Conservation (phyloP, 2,797 vertebrate genomes). For the Sebastolobus altivelis region DNA sequence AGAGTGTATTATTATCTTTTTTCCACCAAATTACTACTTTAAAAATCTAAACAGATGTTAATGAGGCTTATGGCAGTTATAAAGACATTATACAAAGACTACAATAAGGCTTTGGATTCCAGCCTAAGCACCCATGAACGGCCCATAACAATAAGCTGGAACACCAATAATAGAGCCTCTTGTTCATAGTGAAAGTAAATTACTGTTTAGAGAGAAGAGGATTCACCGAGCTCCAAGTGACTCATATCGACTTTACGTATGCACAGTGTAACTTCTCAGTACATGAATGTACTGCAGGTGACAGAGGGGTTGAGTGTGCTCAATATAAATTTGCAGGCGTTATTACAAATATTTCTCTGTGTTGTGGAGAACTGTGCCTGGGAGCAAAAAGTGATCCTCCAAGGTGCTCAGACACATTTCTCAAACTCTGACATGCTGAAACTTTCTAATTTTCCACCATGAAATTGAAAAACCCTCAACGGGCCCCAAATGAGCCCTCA, state of each 20-base stretch:
- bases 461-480: constrained; percentile 20
- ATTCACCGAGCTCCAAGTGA: constrained; percentile 16
- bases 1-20: background rate
- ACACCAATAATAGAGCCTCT: constrained; percentile 42
- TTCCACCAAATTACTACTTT: constrained; percentile 19
- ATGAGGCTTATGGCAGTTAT: constrained; percentile 28
- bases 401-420: constrained; percentile 38
- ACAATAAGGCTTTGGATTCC: constrained; percentile 29
- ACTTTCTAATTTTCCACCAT: constrained; percentile 15
- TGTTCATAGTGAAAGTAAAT: constrained; percentile 44
- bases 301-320: constrained; percentile 25
- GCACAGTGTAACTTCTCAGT: constrained; percentile 26
- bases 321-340: constrained; percentile 24
- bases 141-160: constrained; percentile 51
- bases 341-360: constrained; percentile 30
- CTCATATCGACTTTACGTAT: constrained; percentile 30
- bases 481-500: constrained; percentile 15
- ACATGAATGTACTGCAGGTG: constrained; percentile 15
- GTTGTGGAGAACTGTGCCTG: constrained; percentile 13
- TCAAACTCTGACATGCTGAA: constrained; percentile 37
- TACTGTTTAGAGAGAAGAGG: constrained; percentile 44
- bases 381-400: constrained; percentile 9
- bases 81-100: constrained; percentile 37
- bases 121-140: constrained; percentile 29
- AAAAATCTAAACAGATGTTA: constrained; percentile 44